Base-by-base conservation (phyloP, 2,888 invertebrate genomes). In the Aleiodes leptofemur region DNA sequence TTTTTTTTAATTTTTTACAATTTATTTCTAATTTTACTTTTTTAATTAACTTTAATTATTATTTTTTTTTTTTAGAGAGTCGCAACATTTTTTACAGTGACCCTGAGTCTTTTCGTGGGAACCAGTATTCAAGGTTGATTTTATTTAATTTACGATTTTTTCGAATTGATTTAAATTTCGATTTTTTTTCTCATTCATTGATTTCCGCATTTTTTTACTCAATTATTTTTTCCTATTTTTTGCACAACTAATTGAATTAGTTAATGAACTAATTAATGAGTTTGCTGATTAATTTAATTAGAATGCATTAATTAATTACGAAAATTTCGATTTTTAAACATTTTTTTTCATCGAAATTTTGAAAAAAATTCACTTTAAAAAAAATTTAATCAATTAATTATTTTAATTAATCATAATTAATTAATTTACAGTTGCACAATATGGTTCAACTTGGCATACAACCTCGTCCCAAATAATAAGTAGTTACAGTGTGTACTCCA, bases 401-500 rank as follows among this genome's bases (percentile, higher is more conserved):
- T 9, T 3, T 43, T 53, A 43, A 64, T 48, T 48, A 64, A 64
- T 64, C 13, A 50, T 29, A 14, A 31, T 61, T 29, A 31, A 31
- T n/a, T 14, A 38, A 53, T 16, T 77, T 77, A 11, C 76, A 97
- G 97, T 97, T 85, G 95, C 97, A 84, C 94, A 96, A 88, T 94
- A 95, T 90, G 97, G 97, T 72, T 97, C 97, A 61, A 94, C 95
- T 86, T 98, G 98, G 98, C 98, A 98, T 91, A 96, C 97, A 86
- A 95, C 96, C 51, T 92, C 92, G 80, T 94, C 96, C 29, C 93
- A 94, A 53, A 95, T 97, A 83, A 92, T 94, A 83, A 95, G 96
- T 83, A 94, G 96, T 74, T 98, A 97, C 92, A 94, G 95, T 86
- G 97, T 97, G 82, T 98, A 97, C 91, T 96, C 97, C 81, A 92